Percentiles rank a stretch among this genome's conserved stretches.
phyloP scores from a whole-genome alignment of 2,888 invertebrate genomes.

The Hirtodrosophila cameraria region DNA sequence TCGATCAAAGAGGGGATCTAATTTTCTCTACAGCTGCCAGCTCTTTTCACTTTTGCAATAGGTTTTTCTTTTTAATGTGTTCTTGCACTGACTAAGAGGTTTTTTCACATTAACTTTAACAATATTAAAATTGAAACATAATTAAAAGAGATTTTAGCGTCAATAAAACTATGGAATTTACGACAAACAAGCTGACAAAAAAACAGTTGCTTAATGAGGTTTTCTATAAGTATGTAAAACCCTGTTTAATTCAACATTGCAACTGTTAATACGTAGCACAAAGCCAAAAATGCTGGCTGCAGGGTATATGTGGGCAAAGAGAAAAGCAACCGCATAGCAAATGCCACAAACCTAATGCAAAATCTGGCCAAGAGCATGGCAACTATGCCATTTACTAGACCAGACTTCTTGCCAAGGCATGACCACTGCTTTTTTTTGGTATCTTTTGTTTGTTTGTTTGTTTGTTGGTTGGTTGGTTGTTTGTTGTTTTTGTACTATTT shows the following conservation, averaged over 20 bases:
- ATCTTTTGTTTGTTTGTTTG: neutral
- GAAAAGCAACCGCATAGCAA: slow-evolving; percentile 31
- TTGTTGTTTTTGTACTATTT: neutral
- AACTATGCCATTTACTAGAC: slow-evolving; percentile 1
- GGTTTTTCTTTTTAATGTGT: no score
- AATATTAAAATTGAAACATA: no score
- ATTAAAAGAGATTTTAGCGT: no score
- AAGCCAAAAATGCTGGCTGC: slow-evolving; percentile 3
- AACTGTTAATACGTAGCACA: slow-evolving; percentile 19
- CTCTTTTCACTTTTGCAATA: no score
- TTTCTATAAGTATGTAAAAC: neutral
- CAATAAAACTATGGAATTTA: no score
- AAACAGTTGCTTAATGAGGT: no score
- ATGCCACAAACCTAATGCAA: slow-evolving; percentile 19
- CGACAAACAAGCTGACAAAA: no score
- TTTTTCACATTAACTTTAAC: no score
- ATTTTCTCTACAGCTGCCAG: no score
- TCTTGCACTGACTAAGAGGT: no score
- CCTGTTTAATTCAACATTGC: slow-evolving; percentile 19
- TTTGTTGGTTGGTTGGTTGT: no score
- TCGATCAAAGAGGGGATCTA: no score
- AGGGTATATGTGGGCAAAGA: slow-evolving; percentile 1
- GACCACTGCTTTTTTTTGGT: slow-evolving; percentile 27
- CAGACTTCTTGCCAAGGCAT: slow-evolving; percentile 19
- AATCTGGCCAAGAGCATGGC: slow-evolving; percentile 23